phyloP scores from a whole-genome alignment of 2,113 vertebrate species.

The Callithrix jacchus region DNA sequence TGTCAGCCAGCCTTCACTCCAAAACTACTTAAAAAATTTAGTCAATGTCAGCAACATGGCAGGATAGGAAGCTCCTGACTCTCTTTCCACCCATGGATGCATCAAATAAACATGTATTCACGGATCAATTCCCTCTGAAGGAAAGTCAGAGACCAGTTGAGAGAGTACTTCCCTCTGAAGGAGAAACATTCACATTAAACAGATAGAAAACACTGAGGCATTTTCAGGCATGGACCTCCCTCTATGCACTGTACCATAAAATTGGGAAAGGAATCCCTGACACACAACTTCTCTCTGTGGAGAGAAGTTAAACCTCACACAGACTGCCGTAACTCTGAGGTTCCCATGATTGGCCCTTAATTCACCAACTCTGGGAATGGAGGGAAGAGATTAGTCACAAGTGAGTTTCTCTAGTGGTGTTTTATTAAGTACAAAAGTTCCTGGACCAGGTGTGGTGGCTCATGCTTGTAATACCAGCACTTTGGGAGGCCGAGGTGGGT shows the following conservation, averaged over 20 bases:
- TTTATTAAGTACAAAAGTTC: too few relatives aligned
- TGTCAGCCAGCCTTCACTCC: background rate
- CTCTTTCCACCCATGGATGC: background rate
- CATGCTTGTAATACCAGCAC: too few relatives aligned
- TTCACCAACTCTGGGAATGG: background rate
- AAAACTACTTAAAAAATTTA: background rate
- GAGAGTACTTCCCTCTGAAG: background rate
- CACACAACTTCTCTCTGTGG: background rate
- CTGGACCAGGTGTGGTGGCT: too few relatives aligned
- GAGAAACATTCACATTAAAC: background rate
- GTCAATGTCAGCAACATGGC: background rate
- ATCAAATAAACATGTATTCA: background rate
- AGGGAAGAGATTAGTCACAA: background rate
- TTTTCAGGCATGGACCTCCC: background rate
- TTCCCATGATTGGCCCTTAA: background rate
- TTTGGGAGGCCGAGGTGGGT: too few relatives aligned
- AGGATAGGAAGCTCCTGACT: background rate
- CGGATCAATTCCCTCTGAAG: background rate
- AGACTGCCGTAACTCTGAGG: background rate
- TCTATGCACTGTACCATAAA: background rate
- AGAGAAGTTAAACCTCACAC: background rate
- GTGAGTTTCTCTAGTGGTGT: background rate
- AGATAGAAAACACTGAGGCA: background rate
- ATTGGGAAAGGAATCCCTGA: background rate
- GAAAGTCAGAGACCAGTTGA: background rate